Conservation (phyloP, 2,113 vertebrate genomes). For the Phrynocephalus versicolor region DNA sequence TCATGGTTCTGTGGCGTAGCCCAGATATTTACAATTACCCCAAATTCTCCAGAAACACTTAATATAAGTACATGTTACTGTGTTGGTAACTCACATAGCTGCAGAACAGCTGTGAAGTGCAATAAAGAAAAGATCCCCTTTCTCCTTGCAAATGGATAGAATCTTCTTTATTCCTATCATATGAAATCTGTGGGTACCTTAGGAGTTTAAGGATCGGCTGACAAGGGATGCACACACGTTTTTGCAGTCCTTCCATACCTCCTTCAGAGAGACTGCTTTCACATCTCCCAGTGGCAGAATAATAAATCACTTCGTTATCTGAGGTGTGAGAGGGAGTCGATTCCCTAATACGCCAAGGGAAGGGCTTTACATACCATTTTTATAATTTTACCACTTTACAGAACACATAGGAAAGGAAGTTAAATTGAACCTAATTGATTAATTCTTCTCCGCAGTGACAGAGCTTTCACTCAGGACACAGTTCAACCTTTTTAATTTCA, state of each 20-base stretch:
- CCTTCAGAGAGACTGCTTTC: too few species aligned
- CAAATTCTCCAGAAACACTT: neutral
- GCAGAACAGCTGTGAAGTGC: too few species aligned
- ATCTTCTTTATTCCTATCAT: too few species aligned
- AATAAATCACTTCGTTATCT: neutral
- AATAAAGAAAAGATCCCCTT: neutral
- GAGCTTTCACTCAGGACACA: neutral
- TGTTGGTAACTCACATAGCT: neutral
- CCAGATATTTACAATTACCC: neutral
- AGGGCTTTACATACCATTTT: neutral
- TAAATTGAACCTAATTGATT: neutral
- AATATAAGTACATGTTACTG: neutral
- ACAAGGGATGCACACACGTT: too few species aligned
- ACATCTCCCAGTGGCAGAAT: neutral
- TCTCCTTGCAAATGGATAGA: neutral
- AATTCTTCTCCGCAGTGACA: neutral
- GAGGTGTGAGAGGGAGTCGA: neutral
- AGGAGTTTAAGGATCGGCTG: too few species aligned
- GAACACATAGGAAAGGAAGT: neutral
- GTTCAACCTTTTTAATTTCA: neutral
- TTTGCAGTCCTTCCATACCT: too few species aligned
- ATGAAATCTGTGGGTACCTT: too few species aligned
- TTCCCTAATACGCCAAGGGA: neutral
- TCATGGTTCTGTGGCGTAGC: too few species aligned
- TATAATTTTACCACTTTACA: neutral